Conservation (phyloP, 2,888 invertebrate genomes). For the Flexamia atlantica region DNA sequence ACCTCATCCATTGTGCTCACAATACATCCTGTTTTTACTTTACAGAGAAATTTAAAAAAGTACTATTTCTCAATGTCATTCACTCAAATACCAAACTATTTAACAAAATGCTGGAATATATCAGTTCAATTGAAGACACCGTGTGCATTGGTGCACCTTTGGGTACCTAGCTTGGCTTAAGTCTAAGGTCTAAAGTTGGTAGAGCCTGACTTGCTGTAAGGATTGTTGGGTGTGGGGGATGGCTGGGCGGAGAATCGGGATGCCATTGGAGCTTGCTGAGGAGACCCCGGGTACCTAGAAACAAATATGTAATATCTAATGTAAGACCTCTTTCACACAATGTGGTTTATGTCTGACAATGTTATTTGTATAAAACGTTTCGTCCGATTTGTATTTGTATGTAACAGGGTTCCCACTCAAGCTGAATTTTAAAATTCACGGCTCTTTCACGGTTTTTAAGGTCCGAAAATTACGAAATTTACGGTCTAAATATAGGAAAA, state of each 20-base stretch:
- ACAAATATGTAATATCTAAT: not conserved
- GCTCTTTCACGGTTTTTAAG: too few species aligned
- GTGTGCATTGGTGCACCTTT: not conserved
- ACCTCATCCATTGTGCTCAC: not conserved
- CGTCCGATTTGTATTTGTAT: too few species aligned
- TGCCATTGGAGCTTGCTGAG: not conserved
- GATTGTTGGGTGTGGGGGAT: constrained; percentile 44
- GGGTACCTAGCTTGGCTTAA: not conserved
- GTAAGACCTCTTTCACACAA: too few species aligned
- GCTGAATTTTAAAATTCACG: too few species aligned
- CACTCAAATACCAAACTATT: not conserved
- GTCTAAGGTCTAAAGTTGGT: constrained; percentile 34
- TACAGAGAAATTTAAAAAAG: too few species aligned
- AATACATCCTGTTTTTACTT: not conserved
- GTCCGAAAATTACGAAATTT: too few species aligned
- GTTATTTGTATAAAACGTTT: too few species aligned
- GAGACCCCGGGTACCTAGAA: not conserved
- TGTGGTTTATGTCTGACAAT: too few species aligned
- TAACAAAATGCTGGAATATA: not conserved
- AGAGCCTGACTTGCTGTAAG: constrained; percentile 39
- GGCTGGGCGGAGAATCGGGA: constrained; percentile 48
- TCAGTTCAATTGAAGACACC: constrained; percentile 24
- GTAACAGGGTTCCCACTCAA: too few species aligned
- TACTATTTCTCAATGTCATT: not conserved
- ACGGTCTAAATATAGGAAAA: too few species aligned